phyloP scores from a whole-genome alignment of 2,888 invertebrate genomes.

The Trichopria drosophilae region DNA sequence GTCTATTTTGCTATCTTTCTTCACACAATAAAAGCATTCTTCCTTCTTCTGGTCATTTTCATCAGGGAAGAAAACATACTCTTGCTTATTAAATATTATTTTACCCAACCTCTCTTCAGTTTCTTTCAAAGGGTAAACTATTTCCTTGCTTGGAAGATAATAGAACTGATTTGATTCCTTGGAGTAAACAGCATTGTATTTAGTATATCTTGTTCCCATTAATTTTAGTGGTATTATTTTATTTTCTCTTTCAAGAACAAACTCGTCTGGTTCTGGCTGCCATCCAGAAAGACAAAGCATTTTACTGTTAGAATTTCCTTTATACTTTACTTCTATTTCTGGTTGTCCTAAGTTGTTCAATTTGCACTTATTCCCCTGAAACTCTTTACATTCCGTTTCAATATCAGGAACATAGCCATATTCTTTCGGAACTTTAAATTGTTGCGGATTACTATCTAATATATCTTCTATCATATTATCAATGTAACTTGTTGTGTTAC shows the following conservation, averaged over 20 bases:
- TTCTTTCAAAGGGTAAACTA: constrained; percentile 16
- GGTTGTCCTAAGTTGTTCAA: constrained; percentile 9
- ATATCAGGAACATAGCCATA: constrained; percentile 15
- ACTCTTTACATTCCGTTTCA: neutral
- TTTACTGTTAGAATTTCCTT: constrained; percentile 20
- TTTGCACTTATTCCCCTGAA: constrained; percentile 8
- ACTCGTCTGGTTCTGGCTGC: constrained; percentile 21
- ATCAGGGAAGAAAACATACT: constrained; percentile 17
- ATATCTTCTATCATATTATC: constrained; percentile 15
- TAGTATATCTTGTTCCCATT: constrained; percentile 18
- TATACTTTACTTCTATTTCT: constrained; percentile 14
- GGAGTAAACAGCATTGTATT: constrained; percentile 18
- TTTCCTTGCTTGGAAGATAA: constrained; percentile 21
- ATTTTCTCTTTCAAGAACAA: constrained; percentile 16
- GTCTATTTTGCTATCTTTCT: constrained; percentile 13
- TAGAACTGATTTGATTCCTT: constrained; percentile 21
- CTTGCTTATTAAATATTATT: constrained; percentile 21
- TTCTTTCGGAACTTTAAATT: constrained; percentile 11
- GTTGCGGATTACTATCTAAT: constrained; percentile 11
- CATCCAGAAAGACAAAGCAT: constrained; percentile 21
- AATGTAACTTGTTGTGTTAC: constrained; percentile 14
- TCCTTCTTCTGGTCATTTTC: constrained; percentile 14
- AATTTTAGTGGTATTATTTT: constrained; percentile 16
- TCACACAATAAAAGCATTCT: constrained; percentile 15
- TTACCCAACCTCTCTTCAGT: constrained; percentile 13